Percentiles rank a stretch among this genome's conserved stretches.
Conservation (phyloP, 2,797 vertebrate genomes). For the Vultur gryphus region DNA sequence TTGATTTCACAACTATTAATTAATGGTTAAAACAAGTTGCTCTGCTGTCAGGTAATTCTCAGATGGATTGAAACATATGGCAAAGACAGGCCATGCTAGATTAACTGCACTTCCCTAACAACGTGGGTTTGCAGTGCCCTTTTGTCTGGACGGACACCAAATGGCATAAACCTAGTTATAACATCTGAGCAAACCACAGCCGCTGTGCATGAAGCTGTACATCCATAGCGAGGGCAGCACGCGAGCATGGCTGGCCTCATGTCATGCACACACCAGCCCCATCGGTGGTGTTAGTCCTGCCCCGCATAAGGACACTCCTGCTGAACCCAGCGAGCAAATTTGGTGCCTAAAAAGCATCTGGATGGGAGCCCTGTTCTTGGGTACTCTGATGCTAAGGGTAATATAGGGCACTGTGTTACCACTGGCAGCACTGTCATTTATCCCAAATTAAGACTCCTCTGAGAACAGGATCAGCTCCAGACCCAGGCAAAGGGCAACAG, state of each 20-base stretch:
- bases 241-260: not conserved
- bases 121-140: not conserved
- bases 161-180: not conserved
- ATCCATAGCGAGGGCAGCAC: accelerated
- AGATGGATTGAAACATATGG: not conserved
- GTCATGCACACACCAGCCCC: not conserved
- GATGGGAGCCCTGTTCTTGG: not conserved
- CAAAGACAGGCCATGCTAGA: not conserved
- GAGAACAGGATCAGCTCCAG: not conserved
- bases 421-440: not conserved
- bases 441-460: not conserved
- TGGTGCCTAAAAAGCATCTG: not conserved
- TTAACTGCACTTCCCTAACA: not conserved
- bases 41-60: not conserved
- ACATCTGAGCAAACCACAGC: not conserved
- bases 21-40: not conserved
- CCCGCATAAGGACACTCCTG: not conserved
- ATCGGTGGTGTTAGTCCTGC: not conserved
- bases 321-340: not conserved
- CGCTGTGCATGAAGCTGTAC: not conserved
- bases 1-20: not conserved
- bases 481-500: not conserved
- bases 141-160: not conserved
- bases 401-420: too few species aligned
- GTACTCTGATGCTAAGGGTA: not conserved